phyloP scores from a whole-genome alignment of 1,140 invertebrate genomes.

The Eciton burchellii region DNA sequence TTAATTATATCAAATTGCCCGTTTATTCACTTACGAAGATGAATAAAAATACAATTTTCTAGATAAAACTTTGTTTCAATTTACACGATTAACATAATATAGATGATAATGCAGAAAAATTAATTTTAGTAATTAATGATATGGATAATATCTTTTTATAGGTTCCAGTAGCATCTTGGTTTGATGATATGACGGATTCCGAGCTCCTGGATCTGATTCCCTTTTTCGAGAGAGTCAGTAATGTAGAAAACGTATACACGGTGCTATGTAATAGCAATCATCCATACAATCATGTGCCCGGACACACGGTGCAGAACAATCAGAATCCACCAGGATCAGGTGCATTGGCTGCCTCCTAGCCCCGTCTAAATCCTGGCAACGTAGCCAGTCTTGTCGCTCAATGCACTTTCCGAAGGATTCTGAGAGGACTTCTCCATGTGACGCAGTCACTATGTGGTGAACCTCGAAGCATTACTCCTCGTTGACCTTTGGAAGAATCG shows the following conservation, averaged over 20 bases:
- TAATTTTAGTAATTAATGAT: neutral
- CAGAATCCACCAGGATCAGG: slow-evolving; percentile 80
- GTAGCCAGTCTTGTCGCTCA: slow-evolving; percentile 81
- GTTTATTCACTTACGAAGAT: neutral
- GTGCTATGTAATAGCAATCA: slow-evolving; percentile 96
- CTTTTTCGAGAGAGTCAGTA: slow-evolving; percentile 97
- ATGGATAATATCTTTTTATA: slow-evolving; percentile 81
- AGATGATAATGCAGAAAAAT: neutral
- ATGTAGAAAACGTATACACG: slow-evolving; percentile 97
- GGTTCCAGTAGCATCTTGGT: slow-evolving; percentile 99
- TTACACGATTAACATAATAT: neutral
- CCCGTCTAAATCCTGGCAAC: slow-evolving; percentile 81
- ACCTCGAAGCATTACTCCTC: slow-evolving; percentile 61
- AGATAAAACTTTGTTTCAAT: slow-evolving; percentile 12
- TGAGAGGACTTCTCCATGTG: slow-evolving; percentile 78
- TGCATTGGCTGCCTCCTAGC: slow-evolving; percentile 84
- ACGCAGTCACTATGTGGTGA: slow-evolving; percentile 74
- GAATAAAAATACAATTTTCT: slow-evolving; percentile 14
- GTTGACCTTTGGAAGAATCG: slow-evolving; percentile 60
- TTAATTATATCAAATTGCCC: too few relatives aligned
- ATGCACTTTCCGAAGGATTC: slow-evolving; percentile 80
- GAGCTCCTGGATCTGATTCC: slow-evolving; percentile 98
- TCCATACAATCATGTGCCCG: slow-evolving; percentile 88
- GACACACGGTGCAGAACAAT: slow-evolving; percentile 77
- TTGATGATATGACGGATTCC: slow-evolving; percentile 98